These are phyloP conservation scores for Rutilus rutilus DNA, from an alignment of 2,113 vertebrate species.

Conservation along the genomic window DNA sequence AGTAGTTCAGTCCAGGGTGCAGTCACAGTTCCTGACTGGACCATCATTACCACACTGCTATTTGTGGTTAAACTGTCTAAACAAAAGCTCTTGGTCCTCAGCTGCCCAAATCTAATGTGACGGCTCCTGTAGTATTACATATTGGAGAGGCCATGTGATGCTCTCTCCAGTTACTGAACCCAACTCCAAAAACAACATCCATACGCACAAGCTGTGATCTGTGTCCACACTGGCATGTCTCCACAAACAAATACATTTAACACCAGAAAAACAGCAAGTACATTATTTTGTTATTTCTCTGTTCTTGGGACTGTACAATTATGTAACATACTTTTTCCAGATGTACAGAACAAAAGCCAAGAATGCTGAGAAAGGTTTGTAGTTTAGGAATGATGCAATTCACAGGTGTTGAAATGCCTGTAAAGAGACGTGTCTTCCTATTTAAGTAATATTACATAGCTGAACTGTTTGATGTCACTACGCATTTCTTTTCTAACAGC, in stretches of 20 bases:
- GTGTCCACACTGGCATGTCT: slow-evolving; percentile 5
- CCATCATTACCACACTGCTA: slow-evolving; percentile 29
- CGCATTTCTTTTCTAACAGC: too few relatives aligned
- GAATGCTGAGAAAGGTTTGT: slow-evolving; percentile 42
- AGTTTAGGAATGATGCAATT: slow-evolving; percentile 29
- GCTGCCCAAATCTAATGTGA: slow-evolving; percentile 39
- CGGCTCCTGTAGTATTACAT: slow-evolving; percentile 13
- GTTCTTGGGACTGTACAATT: slow-evolving; percentile 28
- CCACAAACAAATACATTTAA: slow-evolving; percentile 30
- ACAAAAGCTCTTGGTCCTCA: slow-evolving; percentile 22
- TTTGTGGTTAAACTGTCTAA: slow-evolving; percentile 44
- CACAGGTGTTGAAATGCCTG: slow-evolving; percentile 30
- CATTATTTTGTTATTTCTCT: slow-evolving; percentile 4
- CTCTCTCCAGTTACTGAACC: slow-evolving; percentile 5
- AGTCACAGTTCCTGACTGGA: slow-evolving; percentile 24
- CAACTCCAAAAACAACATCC: slow-evolving; percentile 33
- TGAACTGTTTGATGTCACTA: background rate
- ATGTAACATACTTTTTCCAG: slow-evolving; percentile 46
- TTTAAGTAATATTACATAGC: background rate
- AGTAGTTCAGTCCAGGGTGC: slow-evolving; percentile 7
- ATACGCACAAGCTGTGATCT: slow-evolving; percentile 7
- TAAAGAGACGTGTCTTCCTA: background rate
- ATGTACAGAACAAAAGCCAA: slow-evolving; percentile 33
- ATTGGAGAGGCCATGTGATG: slow-evolving; percentile 29
- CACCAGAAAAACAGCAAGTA: slow-evolving; percentile 17